A percentile compares a stretch with the other conserved stretches of the same genome.
phyloP scores from a whole-genome alignment of 2,113 vertebrate species.

The Trichechus manatus region DNA sequence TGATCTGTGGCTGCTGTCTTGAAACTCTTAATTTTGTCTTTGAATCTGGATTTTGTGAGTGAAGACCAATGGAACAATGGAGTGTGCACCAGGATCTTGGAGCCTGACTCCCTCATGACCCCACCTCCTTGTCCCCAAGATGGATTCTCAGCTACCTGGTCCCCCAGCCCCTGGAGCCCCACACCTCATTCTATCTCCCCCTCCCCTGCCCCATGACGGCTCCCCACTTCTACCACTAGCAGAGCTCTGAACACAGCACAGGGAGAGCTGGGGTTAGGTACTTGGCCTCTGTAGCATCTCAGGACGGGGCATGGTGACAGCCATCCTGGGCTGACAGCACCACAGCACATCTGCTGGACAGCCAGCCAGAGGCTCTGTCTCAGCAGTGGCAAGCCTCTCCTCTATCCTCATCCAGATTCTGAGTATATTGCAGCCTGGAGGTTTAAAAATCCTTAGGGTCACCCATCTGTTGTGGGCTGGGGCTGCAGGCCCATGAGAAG shows the following conservation, averaged over 20 bases:
- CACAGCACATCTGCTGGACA: background rate
- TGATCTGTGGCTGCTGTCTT: background rate
- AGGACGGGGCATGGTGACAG: background rate
- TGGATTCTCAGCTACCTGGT: background rate
- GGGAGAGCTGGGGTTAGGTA: background rate
- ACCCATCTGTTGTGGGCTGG: background rate
- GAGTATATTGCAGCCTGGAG: background rate
- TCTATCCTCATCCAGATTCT: background rate
- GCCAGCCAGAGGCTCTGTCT: background rate
- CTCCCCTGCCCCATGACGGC: accelerated
- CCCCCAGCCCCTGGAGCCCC: background rate
- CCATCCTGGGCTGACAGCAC: background rate
- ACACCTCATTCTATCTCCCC: background rate
- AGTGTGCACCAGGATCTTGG: background rate
- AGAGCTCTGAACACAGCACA: background rate
- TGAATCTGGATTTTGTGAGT: background rate
- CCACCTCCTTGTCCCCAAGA: background rate
- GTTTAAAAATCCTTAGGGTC: background rate
- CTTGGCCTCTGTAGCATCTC: background rate
- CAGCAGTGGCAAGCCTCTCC: accelerated
- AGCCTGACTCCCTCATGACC: background rate
- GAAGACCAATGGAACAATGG: background rate
- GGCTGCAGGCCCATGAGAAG: background rate
- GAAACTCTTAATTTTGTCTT: conserved; percentile 26
- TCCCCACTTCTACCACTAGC: background rate